phyloP scores from a whole-genome alignment of 2,797 vertebrate genomes.

The Lacerta viridis region DNA sequence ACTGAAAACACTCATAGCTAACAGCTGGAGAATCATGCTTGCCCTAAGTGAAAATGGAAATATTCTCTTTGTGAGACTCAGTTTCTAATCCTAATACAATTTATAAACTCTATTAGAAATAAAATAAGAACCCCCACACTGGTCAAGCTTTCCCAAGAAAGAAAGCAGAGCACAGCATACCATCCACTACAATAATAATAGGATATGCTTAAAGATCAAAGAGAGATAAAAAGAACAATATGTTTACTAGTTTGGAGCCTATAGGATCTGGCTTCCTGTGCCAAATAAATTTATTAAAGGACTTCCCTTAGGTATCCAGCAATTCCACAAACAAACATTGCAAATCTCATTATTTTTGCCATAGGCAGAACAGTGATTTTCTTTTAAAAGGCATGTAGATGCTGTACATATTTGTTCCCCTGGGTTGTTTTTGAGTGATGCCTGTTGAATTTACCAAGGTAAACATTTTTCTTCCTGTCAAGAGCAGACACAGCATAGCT shows the following conservation, averaged over 20 bases:
- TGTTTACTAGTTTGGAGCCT: conserved; percentile 1
- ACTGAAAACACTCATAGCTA: conserved; percentile 58
- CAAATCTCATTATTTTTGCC: conserved; percentile 67
- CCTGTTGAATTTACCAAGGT: conserved; percentile 69
- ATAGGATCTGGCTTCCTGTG: background rate
- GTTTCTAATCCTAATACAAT: conserved; percentile 61
- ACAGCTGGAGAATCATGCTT: conserved; percentile 49
- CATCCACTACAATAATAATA: background rate
- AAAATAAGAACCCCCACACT: background rate
- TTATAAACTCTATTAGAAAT: conserved; percentile 56
- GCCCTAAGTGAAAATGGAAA: conserved; percentile 33
- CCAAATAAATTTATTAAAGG: conserved; percentile 67
- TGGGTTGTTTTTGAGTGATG: conserved; percentile 67
- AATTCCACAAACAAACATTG: conserved; percentile 62
- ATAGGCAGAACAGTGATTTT: conserved; percentile 41
- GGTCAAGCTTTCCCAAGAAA: background rate
- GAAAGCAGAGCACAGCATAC: background rate
- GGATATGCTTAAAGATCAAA: conserved; percentile 8
- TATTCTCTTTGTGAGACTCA: conserved; percentile 37
- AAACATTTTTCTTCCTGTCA: conserved; percentile 70
- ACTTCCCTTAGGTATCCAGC: conserved; percentile 61
- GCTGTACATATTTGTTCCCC: conserved; percentile 60
- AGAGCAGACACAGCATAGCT: conserved; percentile 59
- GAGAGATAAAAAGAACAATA: background rate
- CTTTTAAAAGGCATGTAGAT: conserved; percentile 59